These are phyloP conservation scores for Monodelphis domestica DNA, from an alignment of 2,797 vertebrate species.

Conservation along the genomic window DNA sequence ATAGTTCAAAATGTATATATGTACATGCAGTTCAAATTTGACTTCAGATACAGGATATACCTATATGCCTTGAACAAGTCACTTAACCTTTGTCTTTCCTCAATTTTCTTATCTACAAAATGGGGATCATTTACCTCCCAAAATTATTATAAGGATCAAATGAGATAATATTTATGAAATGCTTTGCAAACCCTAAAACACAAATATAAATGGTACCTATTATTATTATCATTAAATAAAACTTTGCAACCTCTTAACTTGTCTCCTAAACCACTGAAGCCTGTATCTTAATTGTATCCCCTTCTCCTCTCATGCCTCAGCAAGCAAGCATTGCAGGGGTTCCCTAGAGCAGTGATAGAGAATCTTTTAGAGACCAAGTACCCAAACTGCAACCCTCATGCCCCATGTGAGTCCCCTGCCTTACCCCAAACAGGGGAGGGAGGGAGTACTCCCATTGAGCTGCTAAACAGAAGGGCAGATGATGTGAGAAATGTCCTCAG, in stretches of 20 bases:
- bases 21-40: background rate
- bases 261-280: background rate
- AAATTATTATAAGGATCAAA: background rate
- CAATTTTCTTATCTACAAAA: background rate
- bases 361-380: no score
- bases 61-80: constrained; percentile 12
- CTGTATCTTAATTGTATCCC: background rate
- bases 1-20: background rate
- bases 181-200: background rate
- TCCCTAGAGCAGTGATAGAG: background rate
- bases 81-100: constrained; percentile 1
- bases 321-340: background rate
- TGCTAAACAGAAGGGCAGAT: no score
- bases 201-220: background rate
- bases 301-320: background rate
- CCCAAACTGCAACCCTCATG: no score
- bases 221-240: background rate
- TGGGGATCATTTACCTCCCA: background rate
- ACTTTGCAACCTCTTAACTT: background rate
- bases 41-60: background rate
- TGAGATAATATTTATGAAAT: background rate
- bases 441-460: no score
- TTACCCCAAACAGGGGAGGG: no score
- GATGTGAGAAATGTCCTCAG: no score
- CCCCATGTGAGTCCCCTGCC: no score